Evolutionary conservation across 2,113 vertebrate species (phyloP).

Genomic region (Miniopterus natalensis): DNA sequence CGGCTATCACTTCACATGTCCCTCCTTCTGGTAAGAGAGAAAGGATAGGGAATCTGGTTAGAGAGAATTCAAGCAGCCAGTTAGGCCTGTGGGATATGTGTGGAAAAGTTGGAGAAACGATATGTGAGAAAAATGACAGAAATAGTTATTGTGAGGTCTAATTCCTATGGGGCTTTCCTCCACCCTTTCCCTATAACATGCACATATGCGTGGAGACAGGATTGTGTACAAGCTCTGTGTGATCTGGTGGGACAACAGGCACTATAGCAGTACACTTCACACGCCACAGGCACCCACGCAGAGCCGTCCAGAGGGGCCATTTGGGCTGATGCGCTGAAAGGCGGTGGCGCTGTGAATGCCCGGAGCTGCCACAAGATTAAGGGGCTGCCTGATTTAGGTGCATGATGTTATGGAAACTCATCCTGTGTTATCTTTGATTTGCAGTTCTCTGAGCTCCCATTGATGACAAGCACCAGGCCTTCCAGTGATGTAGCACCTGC

Average conservation of each 20-base stretch:
- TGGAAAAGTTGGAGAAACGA: background rate
- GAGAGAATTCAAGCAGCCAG: conserved; percentile 68
- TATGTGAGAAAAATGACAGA: background rate
- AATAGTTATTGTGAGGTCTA: background rate
- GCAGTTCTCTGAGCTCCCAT: conserved; percentile 5
- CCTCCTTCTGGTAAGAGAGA: conserved; percentile 95
- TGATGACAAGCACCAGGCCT: background rate
- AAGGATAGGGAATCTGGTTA: conserved; percentile 83
- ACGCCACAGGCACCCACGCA: background rate
- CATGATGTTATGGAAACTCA: background rate
- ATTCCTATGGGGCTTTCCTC: background rate
- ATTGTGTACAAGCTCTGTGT: accelerated
- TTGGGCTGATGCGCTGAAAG: background rate
- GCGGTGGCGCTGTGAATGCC: background rate
- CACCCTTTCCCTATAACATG: background rate
- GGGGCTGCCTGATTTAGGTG: background rate
- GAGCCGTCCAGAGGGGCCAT: background rate
- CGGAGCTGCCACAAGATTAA: background rate
- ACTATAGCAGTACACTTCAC: background rate
- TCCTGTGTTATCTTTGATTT: background rate
- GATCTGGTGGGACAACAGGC: background rate
- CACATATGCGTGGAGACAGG: background rate
- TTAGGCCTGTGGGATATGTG: accelerated
- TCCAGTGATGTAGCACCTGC: background rate
- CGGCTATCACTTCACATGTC: conserved; percentile 99